Conservation (phyloP, 1,140 invertebrate genomes). For the Aphelinus atriplicis region DNA sequence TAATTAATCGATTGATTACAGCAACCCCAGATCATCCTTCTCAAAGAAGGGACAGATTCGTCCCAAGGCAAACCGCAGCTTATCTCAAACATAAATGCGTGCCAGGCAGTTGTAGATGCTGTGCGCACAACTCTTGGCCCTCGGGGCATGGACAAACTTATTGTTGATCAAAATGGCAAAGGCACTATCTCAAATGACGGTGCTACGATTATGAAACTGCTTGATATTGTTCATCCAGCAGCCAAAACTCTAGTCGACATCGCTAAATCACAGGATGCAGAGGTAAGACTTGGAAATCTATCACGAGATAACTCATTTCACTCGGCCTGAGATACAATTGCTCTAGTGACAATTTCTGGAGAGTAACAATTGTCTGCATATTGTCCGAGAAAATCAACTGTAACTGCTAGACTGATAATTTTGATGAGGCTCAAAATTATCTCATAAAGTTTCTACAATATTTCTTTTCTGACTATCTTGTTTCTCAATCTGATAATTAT, state of each 20-base stretch:
- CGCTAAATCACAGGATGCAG: slow-evolving; percentile 98
- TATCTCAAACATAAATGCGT: slow-evolving; percentile 99
- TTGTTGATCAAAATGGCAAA: slow-evolving; percentile 89
- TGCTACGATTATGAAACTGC: slow-evolving; percentile 96
- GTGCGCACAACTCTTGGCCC: slow-evolving; percentile 97
- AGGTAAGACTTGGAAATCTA: slow-evolving; percentile 72
- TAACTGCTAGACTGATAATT: slow-evolving; percentile 54
- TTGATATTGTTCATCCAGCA: slow-evolving; percentile 98
- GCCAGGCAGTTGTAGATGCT: slow-evolving; percentile 94
- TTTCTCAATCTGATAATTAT: slow-evolving; percentile 28
- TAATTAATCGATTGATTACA: slow-evolving; percentile 60
- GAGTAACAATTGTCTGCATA: slow-evolving; percentile 22
- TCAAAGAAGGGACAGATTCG: slow-evolving; percentile 98
- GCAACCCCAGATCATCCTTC: slow-evolving; percentile 97
- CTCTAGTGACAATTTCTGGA: slow-evolving; percentile 11
- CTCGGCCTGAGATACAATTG: slow-evolving; percentile 7
- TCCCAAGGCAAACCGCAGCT: slow-evolving; percentile 96
- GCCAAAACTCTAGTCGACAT: slow-evolving; percentile 98
- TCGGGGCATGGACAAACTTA: slow-evolving; percentile 99
- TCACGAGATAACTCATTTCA: too few species aligned
- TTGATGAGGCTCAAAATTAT: slow-evolving; percentile 47
- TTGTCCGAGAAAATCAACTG: slow-evolving; percentile 47
- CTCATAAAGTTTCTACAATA: slow-evolving; percentile 52
- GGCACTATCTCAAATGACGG: slow-evolving; percentile 99
- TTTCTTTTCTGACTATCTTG: slow-evolving; percentile 18